Base-by-base conservation (phyloP, 2,888 invertebrate species). In the Chymomyza procnemis region DNA sequence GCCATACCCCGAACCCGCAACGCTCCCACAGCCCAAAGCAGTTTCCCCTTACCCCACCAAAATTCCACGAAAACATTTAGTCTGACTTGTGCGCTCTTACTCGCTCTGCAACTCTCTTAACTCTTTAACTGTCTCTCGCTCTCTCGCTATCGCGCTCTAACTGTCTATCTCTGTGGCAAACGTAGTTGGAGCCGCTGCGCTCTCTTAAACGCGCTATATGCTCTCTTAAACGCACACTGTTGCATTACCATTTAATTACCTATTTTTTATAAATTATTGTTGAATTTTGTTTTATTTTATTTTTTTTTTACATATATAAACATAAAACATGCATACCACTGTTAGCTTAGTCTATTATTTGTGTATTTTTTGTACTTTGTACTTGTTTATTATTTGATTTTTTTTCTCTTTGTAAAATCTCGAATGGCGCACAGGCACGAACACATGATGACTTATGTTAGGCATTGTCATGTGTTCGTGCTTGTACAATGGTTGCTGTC, bases 191-290 rank as follows among this genome's bases (percentile, higher is more conserved):
- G 46, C 50, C n/a, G n/a, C n/a, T n/a, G 54, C 30, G n/a, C 61
- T 64, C 47, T 58, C 54, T 52, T 48, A 65, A 56, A 67, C 63
- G 64, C 59, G 18, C 52, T 52, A 19, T 67, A n/a, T 59, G 59
- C 58, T 62, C 73, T 79, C 67, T 67, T 57, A 50, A 62, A 73
- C 68, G 19, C 34, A 46, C 19, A 41, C 46, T 16, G 18, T 19
- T 19, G 22, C 59, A 57, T 59, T 46, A 21, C n/a, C n/a, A 46
- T 61, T 46, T 46, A 46, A 46, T 58, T 58, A 19, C 61, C 19
- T 64, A 67, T 75, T 74, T 87, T 83, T 80, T 87, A n/a, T n/a
- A 82, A 85, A 86, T 85, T 85, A 87, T 88, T 88, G 88, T 87
- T 81, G 81, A 88, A 87, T 87, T 88, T 88, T 88, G 86, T 73